Percentiles rank a stretch among this genome's conserved stretches.
Conservation (phyloP, 2,113 vertebrate genomes). For the Dissostichus mawsoni region DNA sequence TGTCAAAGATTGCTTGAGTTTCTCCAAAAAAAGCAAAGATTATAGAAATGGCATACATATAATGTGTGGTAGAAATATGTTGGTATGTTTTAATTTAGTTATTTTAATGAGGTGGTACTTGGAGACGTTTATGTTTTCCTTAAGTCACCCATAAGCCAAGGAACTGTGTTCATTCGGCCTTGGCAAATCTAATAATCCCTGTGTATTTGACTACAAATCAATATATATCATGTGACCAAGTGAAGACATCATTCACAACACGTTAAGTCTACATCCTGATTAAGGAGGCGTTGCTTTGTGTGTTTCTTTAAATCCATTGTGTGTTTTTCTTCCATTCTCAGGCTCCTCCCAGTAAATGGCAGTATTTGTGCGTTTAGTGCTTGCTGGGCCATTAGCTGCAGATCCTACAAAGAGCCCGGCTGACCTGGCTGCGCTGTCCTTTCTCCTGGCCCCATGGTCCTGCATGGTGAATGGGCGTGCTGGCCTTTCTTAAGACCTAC, state of each 20-base stretch:
- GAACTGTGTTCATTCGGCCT: neutral
- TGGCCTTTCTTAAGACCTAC: slow-evolving; percentile 62
- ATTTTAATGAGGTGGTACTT: neutral
- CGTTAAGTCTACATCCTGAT: slow-evolving; percentile 42
- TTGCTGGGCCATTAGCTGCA: slow-evolving; percentile 61
- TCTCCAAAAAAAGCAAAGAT: neutral
- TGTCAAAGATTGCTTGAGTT: neutral
- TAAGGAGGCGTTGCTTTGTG: slow-evolving; percentile 50
- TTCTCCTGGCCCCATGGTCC: slow-evolving; percentile 67
- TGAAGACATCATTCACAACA: slow-evolving; percentile 33
- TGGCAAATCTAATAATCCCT: slow-evolving; percentile 2
- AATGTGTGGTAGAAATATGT: neutral
- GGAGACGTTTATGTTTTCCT: neutral
- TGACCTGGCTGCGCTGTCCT: slow-evolving; percentile 63
- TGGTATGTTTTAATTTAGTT: too few relatives aligned
- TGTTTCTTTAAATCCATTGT: slow-evolving; percentile 56
- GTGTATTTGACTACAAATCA: slow-evolving; percentile 11
- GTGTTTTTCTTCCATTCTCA: slow-evolving; percentile 55
- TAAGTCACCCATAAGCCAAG: neutral
- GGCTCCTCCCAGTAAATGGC: slow-evolving; percentile 40
- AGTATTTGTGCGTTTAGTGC: slow-evolving; percentile 58
- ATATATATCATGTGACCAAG: slow-evolving; percentile 15
- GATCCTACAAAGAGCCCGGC: slow-evolving; percentile 65
- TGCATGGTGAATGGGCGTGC: slow-evolving; percentile 62
- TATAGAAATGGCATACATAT: neutral